phyloP scores from a whole-genome alignment of 2,113 vertebrate genomes.

The Petromus typicus region DNA sequence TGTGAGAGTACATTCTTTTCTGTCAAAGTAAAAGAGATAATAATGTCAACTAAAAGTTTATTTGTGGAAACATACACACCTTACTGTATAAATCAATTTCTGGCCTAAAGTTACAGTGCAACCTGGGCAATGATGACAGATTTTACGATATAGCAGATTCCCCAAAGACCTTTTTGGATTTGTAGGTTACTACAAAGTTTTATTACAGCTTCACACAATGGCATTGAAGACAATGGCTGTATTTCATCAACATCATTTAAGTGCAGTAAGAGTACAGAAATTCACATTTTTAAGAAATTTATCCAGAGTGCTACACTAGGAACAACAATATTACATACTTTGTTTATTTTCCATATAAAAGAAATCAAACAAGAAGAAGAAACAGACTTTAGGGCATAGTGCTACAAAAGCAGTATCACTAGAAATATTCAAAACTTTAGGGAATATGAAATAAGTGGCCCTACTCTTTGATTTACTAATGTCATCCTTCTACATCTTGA shows the following conservation, averaged over 20 bases:
- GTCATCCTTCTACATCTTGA: not conserved
- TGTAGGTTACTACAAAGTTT: not conserved
- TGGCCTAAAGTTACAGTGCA: slow-evolving; percentile 21
- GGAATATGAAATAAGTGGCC: not conserved
- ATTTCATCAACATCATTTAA: not conserved
- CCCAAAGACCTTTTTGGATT: not conserved
- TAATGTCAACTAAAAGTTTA: not conserved
- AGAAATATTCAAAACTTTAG: not conserved
- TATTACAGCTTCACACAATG: slow-evolving; percentile 5
- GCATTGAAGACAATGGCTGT: not conserved
- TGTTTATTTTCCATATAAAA: not conserved
- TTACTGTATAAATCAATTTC: too few species aligned
- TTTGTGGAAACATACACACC: not conserved
- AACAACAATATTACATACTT: not conserved
- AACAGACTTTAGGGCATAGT: not conserved
- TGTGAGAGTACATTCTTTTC: not conserved
- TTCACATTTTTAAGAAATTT: slow-evolving; percentile 10
- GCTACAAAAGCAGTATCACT: not conserved
- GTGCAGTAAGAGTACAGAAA: not conserved
- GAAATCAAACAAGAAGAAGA: not conserved
- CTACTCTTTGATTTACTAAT: slow-evolving; percentile 26
- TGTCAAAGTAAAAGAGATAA: not conserved
- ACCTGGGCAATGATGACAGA: not conserved
- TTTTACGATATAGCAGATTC: not conserved
- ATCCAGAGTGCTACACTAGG: not conserved